Conservation (phyloP, 2,113 vertebrate species). For the Mobula birostris region DNA sequence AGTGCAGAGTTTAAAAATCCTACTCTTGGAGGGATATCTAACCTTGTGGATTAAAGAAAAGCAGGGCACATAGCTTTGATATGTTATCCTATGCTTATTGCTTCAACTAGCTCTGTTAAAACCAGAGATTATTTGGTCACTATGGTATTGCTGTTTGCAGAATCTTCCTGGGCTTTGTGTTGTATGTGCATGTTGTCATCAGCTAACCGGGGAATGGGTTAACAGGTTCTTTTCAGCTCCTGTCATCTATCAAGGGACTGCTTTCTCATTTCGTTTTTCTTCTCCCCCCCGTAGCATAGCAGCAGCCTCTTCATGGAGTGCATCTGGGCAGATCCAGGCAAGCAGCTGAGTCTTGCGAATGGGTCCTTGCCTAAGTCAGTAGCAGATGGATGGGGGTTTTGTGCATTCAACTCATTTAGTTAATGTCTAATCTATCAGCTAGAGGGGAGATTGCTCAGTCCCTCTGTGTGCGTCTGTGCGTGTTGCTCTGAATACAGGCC, state of each 20-base stretch:
- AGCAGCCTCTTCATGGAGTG: not conserved
- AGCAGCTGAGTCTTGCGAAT: conserved; percentile 3
- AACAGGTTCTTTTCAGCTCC: not conserved
- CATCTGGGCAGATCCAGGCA: conserved; percentile 10
- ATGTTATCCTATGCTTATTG: no score
- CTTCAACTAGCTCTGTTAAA: no score
- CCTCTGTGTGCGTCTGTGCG: not conserved
- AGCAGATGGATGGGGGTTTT: conserved; percentile 24
- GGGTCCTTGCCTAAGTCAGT: not conserved
- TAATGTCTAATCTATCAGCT: conserved; percentile 31
- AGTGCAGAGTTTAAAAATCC: not conserved
- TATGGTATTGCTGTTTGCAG: not conserved
- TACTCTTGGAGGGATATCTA: no score
- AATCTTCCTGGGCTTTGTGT: not conserved
- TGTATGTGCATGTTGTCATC: not conserved
- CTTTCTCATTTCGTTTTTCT: not conserved
- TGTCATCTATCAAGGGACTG: not conserved
- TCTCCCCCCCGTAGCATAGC: not conserved
- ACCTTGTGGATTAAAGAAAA: no score
- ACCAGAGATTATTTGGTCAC: no score
- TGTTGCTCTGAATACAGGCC: conserved; percentile 10
- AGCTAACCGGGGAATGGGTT: not conserved
- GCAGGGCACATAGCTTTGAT: no score
- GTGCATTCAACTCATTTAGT: conserved; percentile 21
- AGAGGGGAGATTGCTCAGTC: not conserved